A percentile compares a stretch with the other conserved stretches of the same genome.
These are phyloP conservation scores for Takifugu ocellatus DNA, from an alignment of 2,797 vertebrate species.

Conservation along the genomic window DNA sequence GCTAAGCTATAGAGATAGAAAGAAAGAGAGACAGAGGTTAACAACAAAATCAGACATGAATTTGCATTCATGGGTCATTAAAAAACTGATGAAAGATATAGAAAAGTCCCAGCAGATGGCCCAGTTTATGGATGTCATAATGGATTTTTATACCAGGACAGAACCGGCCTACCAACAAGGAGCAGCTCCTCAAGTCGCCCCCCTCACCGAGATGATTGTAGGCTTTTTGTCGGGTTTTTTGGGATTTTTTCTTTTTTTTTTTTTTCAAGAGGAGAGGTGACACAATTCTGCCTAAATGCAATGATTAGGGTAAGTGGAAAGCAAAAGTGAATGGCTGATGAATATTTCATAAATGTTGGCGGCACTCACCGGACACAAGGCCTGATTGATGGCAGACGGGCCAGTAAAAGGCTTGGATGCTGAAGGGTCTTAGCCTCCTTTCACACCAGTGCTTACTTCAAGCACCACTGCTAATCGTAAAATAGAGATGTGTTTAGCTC, in stretches of 20 bases:
- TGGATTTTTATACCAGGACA: constrained; percentile 66
- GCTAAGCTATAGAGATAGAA: constrained; percentile 18
- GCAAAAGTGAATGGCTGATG: constrained; percentile 95
- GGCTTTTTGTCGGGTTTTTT: constrained; percentile 67
- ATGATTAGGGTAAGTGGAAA: constrained; percentile 93
- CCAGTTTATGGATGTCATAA: background rate
- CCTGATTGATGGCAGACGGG: constrained; percentile 94
- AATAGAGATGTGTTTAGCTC: constrained; percentile 89
- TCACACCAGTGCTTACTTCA: constrained; percentile 79
- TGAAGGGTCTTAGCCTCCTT: constrained; percentile 86
- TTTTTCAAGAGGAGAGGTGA: constrained; percentile 49
- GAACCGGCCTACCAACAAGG: constrained; percentile 81
- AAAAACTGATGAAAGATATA: constrained; percentile 20
- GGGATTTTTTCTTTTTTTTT: constrained; percentile 13
- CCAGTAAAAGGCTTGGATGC: constrained; percentile 88
- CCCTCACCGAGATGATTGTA: constrained; percentile 93
- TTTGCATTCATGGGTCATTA: constrained; percentile 30
- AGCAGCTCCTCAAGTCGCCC: constrained; percentile 81
- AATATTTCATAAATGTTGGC: constrained; percentile 99
- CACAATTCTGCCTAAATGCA: constrained; percentile 84
- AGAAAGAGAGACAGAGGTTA: constrained; percentile 24
- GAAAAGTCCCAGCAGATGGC: constrained; percentile 2
- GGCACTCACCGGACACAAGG: constrained; percentile 93
- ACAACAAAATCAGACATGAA: constrained; percentile 23
- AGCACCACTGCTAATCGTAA: constrained; percentile 85